Conservation (phyloP, 2,888 invertebrate genomes). For the Drosophila nigritarsus region DNA sequence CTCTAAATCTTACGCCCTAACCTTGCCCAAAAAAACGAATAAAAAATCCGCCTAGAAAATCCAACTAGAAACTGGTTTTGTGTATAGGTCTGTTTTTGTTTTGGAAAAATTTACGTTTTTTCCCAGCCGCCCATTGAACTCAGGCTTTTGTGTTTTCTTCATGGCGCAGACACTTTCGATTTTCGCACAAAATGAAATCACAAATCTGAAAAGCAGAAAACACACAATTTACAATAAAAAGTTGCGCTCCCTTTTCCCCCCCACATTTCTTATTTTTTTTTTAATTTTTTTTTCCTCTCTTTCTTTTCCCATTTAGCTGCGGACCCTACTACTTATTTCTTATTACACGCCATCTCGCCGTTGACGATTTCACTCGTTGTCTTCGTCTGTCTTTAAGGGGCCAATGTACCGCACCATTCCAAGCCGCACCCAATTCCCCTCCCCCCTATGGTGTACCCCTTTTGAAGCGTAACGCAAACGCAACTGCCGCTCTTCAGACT, state of each 20-base stretch:
- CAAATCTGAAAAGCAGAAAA: slow-evolving; percentile 41
- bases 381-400: slow-evolving; percentile 31
- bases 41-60: background rate
- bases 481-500: slow-evolving; percentile 28
- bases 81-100: slow-evolving; percentile 12
- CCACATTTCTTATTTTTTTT: background rate
- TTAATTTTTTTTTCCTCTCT: background rate
- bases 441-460: background rate
- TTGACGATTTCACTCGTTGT: slow-evolving; percentile 68
- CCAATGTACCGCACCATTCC: slow-evolving; percentile 64
- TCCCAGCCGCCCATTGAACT: slow-evolving; percentile 42
- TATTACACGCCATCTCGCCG: slow-evolving; percentile 55
- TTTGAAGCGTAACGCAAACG: slow-evolving; percentile 13
- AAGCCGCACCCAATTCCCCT: background rate
- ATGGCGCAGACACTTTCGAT: slow-evolving; percentile 70
- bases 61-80: slow-evolving; percentile 55
- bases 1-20: slow-evolving; percentile 26
- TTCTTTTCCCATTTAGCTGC: slow-evolving; percentile 17
- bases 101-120: slow-evolving; percentile 39
- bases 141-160: slow-evolving; percentile 12
- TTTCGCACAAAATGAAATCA: slow-evolving; percentile 69
- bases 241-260: background rate
- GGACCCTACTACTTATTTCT: slow-evolving; percentile 60
- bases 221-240: slow-evolving; percentile 34
- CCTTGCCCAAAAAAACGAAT: slow-evolving; percentile 33